Base-by-base conservation (phyloP, 2,888 invertebrate species). In the Pammene aurita region DNA sequence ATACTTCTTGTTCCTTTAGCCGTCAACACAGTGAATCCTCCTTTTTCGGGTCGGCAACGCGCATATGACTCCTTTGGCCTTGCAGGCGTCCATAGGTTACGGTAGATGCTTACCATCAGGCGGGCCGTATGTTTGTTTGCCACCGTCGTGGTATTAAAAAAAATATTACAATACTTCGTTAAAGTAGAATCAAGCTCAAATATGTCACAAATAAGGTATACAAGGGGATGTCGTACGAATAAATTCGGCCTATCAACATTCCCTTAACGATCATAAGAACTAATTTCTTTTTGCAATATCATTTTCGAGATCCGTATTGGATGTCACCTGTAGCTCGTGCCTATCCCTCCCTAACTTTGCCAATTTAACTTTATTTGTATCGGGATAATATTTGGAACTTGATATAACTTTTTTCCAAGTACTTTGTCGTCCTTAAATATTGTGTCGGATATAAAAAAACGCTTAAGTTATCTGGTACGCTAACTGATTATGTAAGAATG, bases 361-460 rank as follows among this genome's bases (percentile, higher is more conserved):
- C 90, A 92, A 92, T 92, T 92, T 92, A 92, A 92, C 91, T 92
- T 92, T 90, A 90, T 89, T 89, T 89, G 84, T 89, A 86, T 87
- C 86, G 81, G 73, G 74, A 77, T 81, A 83, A 89, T 89, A 90
- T 87, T 88, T 79, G 81, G 72, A 78, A 86, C 84, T 85, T 84
- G 83, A 81, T 69, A 86, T 81, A 88, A 90, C 84, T 90, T 90
- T 85, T 82, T 78, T 75, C 75, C 69, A 80, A 81, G 78, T 84
- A 80, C 83, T 83, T 84, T 83, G 80, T 79, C 80, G 80, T 77
- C 75, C 77, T 80, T 84, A 84, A 84, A 87, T 84, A 82, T 85
- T 82, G 77, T 83, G 81, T 81, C 83, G 81, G 79, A 83, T 87
- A 85, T 82, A 80, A 86, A 86, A 87, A 88, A 87, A 85, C 56